These are phyloP conservation scores for Pyrocoelia pectoralis DNA, from an alignment of 2,888 invertebrate genomes.

Conservation along the genomic window DNA sequence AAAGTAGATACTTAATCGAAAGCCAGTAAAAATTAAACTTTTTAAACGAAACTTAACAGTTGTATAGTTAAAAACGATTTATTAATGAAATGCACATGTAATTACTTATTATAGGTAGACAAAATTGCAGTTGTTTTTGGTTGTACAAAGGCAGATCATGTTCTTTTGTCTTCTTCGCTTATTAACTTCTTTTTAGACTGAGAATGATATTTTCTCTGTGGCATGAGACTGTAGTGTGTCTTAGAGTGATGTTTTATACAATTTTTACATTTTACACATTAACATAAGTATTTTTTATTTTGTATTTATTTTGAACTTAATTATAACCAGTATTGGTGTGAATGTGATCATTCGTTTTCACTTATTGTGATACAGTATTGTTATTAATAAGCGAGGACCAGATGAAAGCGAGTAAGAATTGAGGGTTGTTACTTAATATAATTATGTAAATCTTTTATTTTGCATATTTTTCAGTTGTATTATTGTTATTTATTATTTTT, in stretches of 20 bases:
- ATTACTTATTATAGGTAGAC: not conserved
- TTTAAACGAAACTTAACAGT: not conserved
- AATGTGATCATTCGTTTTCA: not conserved
- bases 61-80: not conserved
- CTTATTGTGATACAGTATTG: not conserved
- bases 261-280: conserved; percentile 32
- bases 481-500: conserved; percentile 24
- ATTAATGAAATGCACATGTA: not conserved
- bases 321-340: not conserved
- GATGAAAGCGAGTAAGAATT: too few relatives aligned
- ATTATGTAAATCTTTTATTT: not conserved
- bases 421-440: not conserved
- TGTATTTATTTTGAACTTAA: not conserved
- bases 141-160: conserved; percentile 34
- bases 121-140: conserved; percentile 6
- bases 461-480: conserved; percentile 9
- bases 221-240: conserved; percentile 35
- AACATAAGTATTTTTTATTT: not conserved
- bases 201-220: conserved; percentile 35
- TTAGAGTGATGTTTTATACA: conserved; percentile 33
- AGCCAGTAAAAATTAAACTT: not conserved
- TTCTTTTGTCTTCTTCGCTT: conserved; percentile 29
- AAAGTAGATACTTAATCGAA: conserved; percentile 7
- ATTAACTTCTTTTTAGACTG: conserved; percentile 32
- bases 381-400: not conserved